Evolutionary conservation across 2,888 invertebrate genomes (phyloP).

Genomic region (Torymus texanus): DNA sequence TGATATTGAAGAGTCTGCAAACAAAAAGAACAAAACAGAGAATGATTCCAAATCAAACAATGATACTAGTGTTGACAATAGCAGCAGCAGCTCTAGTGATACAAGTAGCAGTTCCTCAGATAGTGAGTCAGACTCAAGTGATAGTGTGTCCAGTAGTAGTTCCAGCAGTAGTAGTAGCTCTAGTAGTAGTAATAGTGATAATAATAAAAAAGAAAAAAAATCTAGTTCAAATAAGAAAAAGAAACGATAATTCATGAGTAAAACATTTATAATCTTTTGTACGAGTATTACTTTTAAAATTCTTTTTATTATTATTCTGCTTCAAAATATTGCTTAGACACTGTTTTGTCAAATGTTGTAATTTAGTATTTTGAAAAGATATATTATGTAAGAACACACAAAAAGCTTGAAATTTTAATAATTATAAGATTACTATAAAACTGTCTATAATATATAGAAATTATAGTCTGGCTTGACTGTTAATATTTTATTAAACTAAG

Average conservation of each 20-base stretch:
- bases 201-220: conserved; percentile 56
- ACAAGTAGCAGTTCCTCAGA: conserved; percentile 66
- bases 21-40: conserved; percentile 52
- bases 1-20: conserved; percentile 53
- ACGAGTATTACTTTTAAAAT: conserved; percentile 1
- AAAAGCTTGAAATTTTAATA: background rate
- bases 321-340: background rate
- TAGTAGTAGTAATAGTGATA: conserved; percentile 62
- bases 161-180: conserved; percentile 60
- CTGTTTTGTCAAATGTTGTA: background rate
- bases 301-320: background rate
- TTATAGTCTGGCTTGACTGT: too few species aligned
- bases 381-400: too few species aligned
- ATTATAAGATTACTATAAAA: background rate
- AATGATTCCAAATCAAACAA: conserved; percentile 60
- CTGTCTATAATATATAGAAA: too few species aligned
- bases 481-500: too few species aligned
- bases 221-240: conserved; percentile 45
- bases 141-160: conserved; percentile 65
- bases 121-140: conserved; percentile 69
- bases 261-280: conserved; percentile 10
- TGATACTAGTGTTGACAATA: conserved; percentile 65
- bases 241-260: conserved; percentile 16
- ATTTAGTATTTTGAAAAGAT: background rate
- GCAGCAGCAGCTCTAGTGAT: conserved; percentile 57